Percentiles rank a stretch among this genome's conserved stretches.
These are phyloP conservation scores for Atethmia centrago DNA, from an alignment of 2,888 invertebrate species.

Conservation along the genomic window DNA sequence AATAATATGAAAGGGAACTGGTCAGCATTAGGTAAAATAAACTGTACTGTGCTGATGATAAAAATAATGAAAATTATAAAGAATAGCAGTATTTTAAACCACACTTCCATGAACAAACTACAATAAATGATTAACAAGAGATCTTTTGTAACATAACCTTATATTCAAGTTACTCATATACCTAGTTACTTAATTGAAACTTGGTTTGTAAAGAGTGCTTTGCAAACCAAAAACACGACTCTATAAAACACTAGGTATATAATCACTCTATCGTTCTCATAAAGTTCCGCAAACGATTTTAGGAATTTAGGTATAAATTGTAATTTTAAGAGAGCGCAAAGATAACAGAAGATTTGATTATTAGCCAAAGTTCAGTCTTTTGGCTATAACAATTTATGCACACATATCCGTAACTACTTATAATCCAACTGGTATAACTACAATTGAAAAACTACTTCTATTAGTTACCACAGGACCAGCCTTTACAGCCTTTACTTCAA, in stretches of 20 bases:
- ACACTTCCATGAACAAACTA: not conserved
- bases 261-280: not conserved
- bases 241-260: not conserved
- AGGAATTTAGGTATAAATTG: not conserved
- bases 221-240: not conserved
- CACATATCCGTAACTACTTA: not conserved
- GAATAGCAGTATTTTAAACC: not conserved
- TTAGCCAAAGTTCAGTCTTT: not conserved
- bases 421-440: not conserved
- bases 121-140: not conserved
- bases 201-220: too few species aligned
- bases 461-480: not conserved
- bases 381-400: not conserved
- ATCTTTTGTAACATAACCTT: not conserved
- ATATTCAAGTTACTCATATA: not conserved
- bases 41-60: not conserved
- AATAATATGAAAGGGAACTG: not conserved
- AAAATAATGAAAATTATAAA: not conserved
- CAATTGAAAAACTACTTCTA: not conserved
- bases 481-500: too few species aligned
- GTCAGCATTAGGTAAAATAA: not conserved
- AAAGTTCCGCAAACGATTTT: not conserved
- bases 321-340: not conserved
- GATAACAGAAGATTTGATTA: constrained; percentile 13
- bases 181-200: not conserved